Evolutionary conservation across 1,140 invertebrate species (phyloP).

Genomic region (Trinorchestia longiramus): DNA sequence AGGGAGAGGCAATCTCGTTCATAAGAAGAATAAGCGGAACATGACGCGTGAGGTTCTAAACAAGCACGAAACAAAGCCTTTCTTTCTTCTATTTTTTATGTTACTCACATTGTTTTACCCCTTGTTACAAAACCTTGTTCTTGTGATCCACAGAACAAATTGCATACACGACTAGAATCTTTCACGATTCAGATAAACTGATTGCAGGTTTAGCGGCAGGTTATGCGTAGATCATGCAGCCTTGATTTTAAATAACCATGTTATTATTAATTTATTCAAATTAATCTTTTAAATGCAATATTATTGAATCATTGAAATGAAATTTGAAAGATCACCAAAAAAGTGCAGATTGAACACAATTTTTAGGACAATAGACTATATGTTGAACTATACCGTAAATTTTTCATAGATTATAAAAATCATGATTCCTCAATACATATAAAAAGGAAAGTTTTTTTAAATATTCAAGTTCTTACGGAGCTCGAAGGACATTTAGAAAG

Average conservation of each 20-base stretch:
- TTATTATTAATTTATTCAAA: too few relatives aligned
- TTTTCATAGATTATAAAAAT: background rate
- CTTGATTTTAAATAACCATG: background rate
- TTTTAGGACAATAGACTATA: background rate
- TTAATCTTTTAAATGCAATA: background rate
- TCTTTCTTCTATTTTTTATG: background rate
- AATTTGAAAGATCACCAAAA: background rate
- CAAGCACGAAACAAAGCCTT: background rate
- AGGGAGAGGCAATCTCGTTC: background rate
- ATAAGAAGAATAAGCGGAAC: background rate
- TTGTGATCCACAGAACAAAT: background rate
- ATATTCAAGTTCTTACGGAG: background rate
- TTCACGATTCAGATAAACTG: background rate
- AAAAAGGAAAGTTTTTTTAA: background rate
- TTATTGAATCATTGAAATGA: background rate
- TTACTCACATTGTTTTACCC: background rate
- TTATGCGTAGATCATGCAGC: background rate
- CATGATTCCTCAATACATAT: background rate
- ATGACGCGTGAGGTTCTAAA: too few relatives aligned
- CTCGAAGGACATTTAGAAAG: background rate
- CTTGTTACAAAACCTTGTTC: background rate
- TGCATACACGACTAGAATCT: background rate
- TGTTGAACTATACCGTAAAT: background rate
- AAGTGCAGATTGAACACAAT: background rate
- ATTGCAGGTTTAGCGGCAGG: background rate